Evolutionary conservation across 2,888 invertebrate genomes (phyloP).

Genomic region (Resseliella maxima): DNA sequence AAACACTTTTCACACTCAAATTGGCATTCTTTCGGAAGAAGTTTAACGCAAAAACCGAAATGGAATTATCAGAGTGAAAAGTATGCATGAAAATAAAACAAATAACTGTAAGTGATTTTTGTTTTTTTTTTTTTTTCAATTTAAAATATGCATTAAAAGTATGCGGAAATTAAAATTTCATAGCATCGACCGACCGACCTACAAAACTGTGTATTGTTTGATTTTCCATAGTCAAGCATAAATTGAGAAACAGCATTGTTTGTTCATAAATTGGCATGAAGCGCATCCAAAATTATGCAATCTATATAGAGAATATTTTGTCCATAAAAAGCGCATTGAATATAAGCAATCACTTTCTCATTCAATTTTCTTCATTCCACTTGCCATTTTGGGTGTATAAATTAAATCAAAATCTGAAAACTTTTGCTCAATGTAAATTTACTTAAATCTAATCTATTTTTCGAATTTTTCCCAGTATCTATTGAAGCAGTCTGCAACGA

Average conservation of each 20-base stretch:
- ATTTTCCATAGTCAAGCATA: not conserved
- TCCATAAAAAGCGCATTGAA: not conserved
- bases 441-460: slow-evolving; percentile 49
- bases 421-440: slow-evolving; percentile 43
- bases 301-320: not conserved
- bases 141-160: not conserved
- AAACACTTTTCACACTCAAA: not conserved
- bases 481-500: slow-evolving; percentile 49
- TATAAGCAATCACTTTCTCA: not conserved
- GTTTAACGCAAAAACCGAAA: not conserved
- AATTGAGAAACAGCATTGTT: slow-evolving; percentile 27
- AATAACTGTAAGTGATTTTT: not conserved
- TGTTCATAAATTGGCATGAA: not conserved
- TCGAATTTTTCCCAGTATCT: not conserved
- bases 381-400: not conserved
- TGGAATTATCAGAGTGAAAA: slow-evolving; percentile 12
- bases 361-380: not conserved
- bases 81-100: not conserved
- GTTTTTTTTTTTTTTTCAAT: not conserved
- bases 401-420: not conserved
- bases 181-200: not conserved
- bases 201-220: not conserved
- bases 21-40: not conserved
- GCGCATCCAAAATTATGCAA: not conserved
- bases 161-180: not conserved